These are phyloP conservation scores for Clarias laeviceps DNA, from an alignment of 2,797 vertebrate species.

Conservation along the genomic window DNA sequence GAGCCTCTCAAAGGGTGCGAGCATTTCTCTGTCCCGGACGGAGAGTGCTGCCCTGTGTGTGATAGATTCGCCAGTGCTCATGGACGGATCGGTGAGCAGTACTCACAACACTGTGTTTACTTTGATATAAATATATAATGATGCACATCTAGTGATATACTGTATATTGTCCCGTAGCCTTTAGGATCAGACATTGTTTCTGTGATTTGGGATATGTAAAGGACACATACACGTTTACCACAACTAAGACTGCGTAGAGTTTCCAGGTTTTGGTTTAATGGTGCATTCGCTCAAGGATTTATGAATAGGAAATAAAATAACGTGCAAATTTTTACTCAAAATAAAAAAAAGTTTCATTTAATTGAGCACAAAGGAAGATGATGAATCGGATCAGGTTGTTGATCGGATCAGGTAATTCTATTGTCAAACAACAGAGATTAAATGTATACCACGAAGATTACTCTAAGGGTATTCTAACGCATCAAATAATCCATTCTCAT, in stretches of 20 bases:
- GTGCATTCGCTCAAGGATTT: not conserved
- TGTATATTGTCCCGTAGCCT: not conserved
- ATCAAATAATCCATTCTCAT: not conserved
- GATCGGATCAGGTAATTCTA: not conserved
- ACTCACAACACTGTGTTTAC: not conserved
- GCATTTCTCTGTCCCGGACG: constrained; percentile 75
- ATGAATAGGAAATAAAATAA: not conserved
- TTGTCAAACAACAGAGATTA: not conserved
- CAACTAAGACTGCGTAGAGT: not conserved
- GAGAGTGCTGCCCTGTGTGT: constrained; percentile 90
- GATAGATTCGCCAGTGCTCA: constrained; percentile 74
- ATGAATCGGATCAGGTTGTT: too few species aligned
- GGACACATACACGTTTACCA: not conserved
- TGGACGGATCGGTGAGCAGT: constrained; percentile 70
- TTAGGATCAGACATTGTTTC: not conserved
- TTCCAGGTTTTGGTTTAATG: not conserved
- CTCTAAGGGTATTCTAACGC: not conserved
- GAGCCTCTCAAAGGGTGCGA: constrained; percentile 78
- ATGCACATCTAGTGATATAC: not conserved
- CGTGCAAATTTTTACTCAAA: not conserved
- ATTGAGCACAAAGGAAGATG: not conserved
- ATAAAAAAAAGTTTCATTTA: not conserved
- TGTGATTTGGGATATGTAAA: not conserved
- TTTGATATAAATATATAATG: not conserved
- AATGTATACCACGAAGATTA: not conserved